Percentiles rank a stretch among this genome's conserved stretches.
Conservation (phyloP, 2,888 invertebrate genomes). For the Eilema depressum region DNA sequence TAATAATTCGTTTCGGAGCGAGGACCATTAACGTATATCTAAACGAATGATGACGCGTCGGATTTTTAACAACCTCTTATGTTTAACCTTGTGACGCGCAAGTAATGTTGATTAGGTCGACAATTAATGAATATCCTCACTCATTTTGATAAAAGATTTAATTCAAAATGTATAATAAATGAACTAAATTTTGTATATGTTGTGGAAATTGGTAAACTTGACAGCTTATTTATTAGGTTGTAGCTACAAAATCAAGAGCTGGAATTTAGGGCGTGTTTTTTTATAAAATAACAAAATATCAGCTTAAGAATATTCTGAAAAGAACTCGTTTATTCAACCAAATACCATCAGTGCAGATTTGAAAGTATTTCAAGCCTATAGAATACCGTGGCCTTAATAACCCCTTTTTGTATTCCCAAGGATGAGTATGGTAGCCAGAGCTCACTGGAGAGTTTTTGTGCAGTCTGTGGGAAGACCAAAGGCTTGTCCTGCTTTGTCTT, state of each 20-base stretch:
- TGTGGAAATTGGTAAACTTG: constrained; percentile 56
- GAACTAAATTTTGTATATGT: constrained; percentile 35
- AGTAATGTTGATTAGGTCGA: constrained; percentile 50
- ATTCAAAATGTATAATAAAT: constrained; percentile 22
- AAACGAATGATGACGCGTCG: constrained; percentile 56
- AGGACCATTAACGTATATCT: constrained; percentile 64
- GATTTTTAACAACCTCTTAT: constrained; percentile 48
- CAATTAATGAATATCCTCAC: constrained; percentile 46
- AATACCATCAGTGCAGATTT: neutral
- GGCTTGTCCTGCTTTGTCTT: no score
- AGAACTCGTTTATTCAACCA: no score
- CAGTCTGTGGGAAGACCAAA: no score
- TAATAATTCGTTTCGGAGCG: constrained; percentile 78
- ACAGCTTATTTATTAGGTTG: constrained; percentile 34
- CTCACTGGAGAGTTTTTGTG: no score
- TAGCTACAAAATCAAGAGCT: neutral
- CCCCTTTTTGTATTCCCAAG: no score
- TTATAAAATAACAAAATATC: neutral
- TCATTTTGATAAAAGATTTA: constrained; percentile 34
- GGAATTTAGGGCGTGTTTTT: no score
- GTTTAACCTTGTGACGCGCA: constrained; percentile 35
- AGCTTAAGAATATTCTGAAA: no score
- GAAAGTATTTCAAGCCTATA: neutral
- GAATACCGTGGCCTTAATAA: no score
- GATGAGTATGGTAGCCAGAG: no score